Base-by-base conservation (phyloP, 1,140 invertebrate species). In the Goniozus legneri region DNA sequence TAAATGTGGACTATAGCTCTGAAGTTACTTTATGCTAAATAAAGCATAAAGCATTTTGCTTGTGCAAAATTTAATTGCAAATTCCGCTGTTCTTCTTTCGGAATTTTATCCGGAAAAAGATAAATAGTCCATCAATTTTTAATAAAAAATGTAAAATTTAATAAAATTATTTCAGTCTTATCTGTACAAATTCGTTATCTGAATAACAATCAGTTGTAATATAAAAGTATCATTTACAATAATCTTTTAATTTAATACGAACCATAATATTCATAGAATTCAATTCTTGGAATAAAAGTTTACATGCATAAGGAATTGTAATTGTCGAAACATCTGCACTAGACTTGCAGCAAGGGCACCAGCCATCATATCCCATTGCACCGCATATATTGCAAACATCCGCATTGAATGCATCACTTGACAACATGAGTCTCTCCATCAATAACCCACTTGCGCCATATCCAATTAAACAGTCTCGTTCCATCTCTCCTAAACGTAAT, bases 181-280 rank as follows among this genome's bases (percentile, higher is more conserved):
- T n/a, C n/a, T n/a, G n/a, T n/a, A n/a, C n/a, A n/a, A n/a, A n/a
- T n/a, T n/a, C n/a, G n/a, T n/a, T n/a, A n/a, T n/a, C n/a, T n/a
- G n/a, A n/a, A n/a, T n/a, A n/a, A n/a, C n/a, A n/a, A n/a, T n/a
- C n/a, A n/a, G n/a, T n/a, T n/a, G n/a, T n/a, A n/a, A n/a, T n/a
- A n/a, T n/a, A n/a, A n/a, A n/a, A n/a, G n/a, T n/a, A 27, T 53
- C 38, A 58, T 3, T 55, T 48, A 8, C 82, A 86, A 69, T 88
- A 88, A 67, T 87, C 84, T 54, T 86, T 88, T 12, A 93, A 73
- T 18, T 86, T 89, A n/a, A 98, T 76, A 58, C 91, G 82, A 4
- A 96, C 94, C 7, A 95, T 87, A 64, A 99, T 96, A 74, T 98
- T 98, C 96, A 99, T 99, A 1, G 93, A 89, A 62, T 95, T 91